Conservation (phyloP, 2,113 vertebrate genomes). For the Myiagra hebetior region DNA sequence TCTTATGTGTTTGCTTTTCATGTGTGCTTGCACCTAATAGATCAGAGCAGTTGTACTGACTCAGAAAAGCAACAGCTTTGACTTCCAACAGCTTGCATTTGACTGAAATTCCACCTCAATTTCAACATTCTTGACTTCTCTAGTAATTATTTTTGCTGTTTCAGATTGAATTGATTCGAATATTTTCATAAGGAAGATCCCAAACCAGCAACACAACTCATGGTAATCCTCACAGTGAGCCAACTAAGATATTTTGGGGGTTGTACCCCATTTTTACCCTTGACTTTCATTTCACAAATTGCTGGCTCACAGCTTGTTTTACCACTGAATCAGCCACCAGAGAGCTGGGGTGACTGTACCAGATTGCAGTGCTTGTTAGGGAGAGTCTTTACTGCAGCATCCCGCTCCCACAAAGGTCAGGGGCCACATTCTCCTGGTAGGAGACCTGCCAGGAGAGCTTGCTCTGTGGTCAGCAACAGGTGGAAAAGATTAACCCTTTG, state of each 20-base stretch:
- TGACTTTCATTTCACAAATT: background rate
- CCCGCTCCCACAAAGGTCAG: conserved; percentile 1
- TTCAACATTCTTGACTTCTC: background rate
- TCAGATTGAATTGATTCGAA: background rate
- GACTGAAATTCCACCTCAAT: background rate
- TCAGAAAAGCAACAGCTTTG: background rate
- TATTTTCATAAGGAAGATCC: background rate
- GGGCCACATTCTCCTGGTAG: conserved; percentile 56
- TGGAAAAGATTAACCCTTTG: conserved; percentile 69
- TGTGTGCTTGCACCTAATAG: background rate
- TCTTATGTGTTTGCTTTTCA: background rate
- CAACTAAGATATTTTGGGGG: background rate
- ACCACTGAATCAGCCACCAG: background rate
- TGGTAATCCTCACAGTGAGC: background rate
- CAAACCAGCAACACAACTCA: background rate
- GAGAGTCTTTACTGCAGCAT: background rate
- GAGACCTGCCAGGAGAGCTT: conserved; percentile 20
- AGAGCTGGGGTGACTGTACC: background rate
- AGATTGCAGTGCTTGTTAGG: background rate
- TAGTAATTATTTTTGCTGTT: background rate
- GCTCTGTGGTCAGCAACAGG: conserved; percentile 59
- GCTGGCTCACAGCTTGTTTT: background rate
- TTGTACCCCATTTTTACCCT: background rate
- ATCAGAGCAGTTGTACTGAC: background rate
- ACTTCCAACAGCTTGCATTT: background rate